Base-by-base conservation (phyloP, 2,888 invertebrate species). In the Agriopis marginaria region DNA sequence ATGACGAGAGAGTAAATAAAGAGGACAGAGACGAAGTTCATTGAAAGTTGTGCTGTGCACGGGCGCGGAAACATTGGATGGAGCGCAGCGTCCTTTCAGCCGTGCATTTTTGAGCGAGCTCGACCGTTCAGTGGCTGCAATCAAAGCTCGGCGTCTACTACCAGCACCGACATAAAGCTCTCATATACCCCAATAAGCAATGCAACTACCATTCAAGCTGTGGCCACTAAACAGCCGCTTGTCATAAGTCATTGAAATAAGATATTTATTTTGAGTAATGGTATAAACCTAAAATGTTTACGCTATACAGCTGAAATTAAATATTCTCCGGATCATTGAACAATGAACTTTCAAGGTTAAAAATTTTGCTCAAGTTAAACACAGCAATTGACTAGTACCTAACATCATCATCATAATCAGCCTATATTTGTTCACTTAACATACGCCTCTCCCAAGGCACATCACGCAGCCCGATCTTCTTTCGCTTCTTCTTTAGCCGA, bases 31-130 rank as follows among this genome's bases (percentile, higher is more conserved):
- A 80, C 79, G 81, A 79, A 81, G 82, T 81, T 82, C 79, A 81
- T 81, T 83, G 83, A 85, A 86, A 83, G 85, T 77, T 82, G 76
- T 14, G 70, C 66, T 59, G 70, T 59, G 65, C 78, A 74, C 80
- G 79, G 79, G 81, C 80, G 79, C 81, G 84, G 86, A 85, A 86
- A 85, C 82, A 85, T 86, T 84, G 82, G 82, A 82, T 45, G 45
- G 58, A 58, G 58, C 58, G 12, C 58, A 32, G 82, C 82, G 85
- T 85, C 86, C 88, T 88, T 88, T 88, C 87, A 89, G 83, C 79
- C 79, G 78, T 78, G 78, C 81, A 82, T 81, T 86, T 85, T 79
- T 82, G 83, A 81, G 77, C 79, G 71, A 73, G 70, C 77, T 76
- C 76, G 74, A 71, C 75, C 78, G 79, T 78, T 78, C 75, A 80